These are phyloP conservation scores for Perizoma flavofasciatum DNA, from an alignment of 2,888 invertebrate genomes.

Conservation along the genomic window DNA sequence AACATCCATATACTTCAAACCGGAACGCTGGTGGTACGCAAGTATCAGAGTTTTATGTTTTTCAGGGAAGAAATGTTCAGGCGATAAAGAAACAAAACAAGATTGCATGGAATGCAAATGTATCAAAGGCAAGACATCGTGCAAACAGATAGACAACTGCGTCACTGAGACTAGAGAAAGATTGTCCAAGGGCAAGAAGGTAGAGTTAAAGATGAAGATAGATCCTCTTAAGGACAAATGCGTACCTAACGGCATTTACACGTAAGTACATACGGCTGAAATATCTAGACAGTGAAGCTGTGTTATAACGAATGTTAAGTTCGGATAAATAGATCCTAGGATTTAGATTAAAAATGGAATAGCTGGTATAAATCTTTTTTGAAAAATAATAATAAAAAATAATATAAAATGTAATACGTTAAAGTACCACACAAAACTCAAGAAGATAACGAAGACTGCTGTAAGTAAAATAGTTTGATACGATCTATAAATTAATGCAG, in stretches of 20 bases:
- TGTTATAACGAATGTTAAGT: too few species aligned
- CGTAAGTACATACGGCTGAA: conserved; percentile 41
- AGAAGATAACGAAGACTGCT: too few species aligned
- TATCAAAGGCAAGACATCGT: conserved; percentile 31
- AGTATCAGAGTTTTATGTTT: not conserved
- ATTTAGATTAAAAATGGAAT: too few species aligned
- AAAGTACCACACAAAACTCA: too few species aligned
- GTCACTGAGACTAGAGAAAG: conserved; percentile 20
- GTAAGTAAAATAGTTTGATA: too few species aligned
- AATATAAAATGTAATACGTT: too few species aligned
- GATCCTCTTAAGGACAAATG: conserved; percentile 46
- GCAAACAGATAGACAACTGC: conserved; percentile 40
- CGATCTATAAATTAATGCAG: too few species aligned
- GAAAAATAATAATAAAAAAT: too few species aligned
- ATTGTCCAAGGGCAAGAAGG: not conserved
- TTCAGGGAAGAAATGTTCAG: conserved; percentile 8
- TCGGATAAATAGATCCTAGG: too few species aligned
- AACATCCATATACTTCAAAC: too few species aligned
- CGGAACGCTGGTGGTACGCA: not conserved
- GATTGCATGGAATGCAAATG: conserved; percentile 50
- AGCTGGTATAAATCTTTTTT: too few species aligned
- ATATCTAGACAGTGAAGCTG: too few species aligned
- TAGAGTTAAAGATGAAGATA: conserved; percentile 16
- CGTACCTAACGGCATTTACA: conserved; percentile 53
- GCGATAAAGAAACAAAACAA: not conserved